phyloP scores from a whole-genome alignment of 2,888 invertebrate genomes.

The Julus scanicus region DNA sequence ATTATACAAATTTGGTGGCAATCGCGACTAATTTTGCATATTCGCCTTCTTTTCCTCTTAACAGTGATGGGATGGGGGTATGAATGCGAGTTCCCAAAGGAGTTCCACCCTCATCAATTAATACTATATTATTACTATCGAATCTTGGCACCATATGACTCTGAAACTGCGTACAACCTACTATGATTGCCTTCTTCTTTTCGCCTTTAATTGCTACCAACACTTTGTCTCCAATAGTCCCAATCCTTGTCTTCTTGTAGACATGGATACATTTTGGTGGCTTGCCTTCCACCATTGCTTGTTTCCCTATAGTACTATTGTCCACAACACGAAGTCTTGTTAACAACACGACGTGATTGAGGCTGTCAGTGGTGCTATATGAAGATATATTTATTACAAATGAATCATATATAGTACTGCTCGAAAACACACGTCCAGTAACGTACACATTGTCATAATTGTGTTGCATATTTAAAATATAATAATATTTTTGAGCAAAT shows the following conservation, averaged over 20 bases:
- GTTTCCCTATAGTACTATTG: conserved; percentile 94
- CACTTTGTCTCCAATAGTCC: conserved; percentile 77
- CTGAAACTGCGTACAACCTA: conserved; percentile 83
- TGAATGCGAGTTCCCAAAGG: conserved; percentile 95
- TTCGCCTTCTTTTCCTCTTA: conserved; percentile 86
- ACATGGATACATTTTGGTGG: conserved; percentile 94
- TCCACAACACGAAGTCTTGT: conserved; percentile 92
- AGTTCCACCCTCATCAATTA: conserved; percentile 92
- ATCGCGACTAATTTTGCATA: conserved; percentile 93
- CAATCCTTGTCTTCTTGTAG: conserved; percentile 80
- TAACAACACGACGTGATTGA: conserved; percentile 63
- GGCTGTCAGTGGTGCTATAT: conserved; percentile 15
- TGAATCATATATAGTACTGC: too few species aligned
- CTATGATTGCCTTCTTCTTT: conserved; percentile 91
- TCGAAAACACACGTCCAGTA: too few species aligned
- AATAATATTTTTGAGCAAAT: too few species aligned
- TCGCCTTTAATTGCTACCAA: conserved; percentile 94
- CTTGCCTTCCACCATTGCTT: conserved; percentile 93
- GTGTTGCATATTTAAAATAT: too few species aligned
- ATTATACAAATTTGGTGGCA: conserved; percentile 85
- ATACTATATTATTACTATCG: conserved; percentile 94
- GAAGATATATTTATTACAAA: too few species aligned
- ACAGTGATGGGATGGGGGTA: conserved; percentile 91
- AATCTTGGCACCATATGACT: conserved; percentile 84
- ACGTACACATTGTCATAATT: too few species aligned